phyloP scores from a whole-genome alignment of 35 echinoderm and acorn worm genomes.

The Apostichopus californicus region DNA sequence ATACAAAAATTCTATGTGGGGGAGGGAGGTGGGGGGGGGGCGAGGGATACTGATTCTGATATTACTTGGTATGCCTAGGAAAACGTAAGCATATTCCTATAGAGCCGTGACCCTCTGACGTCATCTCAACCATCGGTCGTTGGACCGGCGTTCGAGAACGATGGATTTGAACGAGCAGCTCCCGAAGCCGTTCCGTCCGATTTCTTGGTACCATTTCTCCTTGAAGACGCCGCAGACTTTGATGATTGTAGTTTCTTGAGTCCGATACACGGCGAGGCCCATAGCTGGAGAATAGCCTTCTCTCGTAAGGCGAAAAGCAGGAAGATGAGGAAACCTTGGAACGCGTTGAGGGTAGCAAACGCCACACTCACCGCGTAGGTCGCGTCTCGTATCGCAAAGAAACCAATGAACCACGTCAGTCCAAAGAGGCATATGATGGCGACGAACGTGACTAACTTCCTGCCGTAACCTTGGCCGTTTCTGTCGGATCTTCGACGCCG shows the following conservation, averaged over 20 bases:
- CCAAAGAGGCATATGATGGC: background rate
- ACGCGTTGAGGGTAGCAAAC: background rate
- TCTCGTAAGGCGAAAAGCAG: background rate
- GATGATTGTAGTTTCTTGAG: background rate
- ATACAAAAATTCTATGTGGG: too few species aligned
- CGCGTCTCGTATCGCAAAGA: constrained; percentile 14
- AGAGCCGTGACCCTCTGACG: too few species aligned
- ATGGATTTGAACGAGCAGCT: too few species aligned
- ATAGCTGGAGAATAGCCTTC: background rate
- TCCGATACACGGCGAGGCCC: background rate
- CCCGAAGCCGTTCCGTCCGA: too few species aligned
- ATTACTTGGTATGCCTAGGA: too few species aligned
- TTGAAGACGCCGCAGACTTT: background rate
- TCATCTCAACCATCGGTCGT: too few species aligned
- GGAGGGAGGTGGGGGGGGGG: too few species aligned
- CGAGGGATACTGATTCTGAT: too few species aligned
- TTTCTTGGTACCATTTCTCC: too few species aligned
- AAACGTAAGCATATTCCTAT: too few species aligned
- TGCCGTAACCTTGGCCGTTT: background rate
- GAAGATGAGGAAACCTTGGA: constrained; percentile 26
- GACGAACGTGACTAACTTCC: background rate
- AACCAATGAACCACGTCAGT: constrained; percentile 17
- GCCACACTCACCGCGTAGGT: background rate
- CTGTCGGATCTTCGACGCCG: background rate
- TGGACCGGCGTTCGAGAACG: too few species aligned